Percentiles rank a stretch among this genome's conserved stretches.
These are phyloP conservation scores for Vultur gryphus DNA, from an alignment of 2,797 vertebrate genomes.

Conservation along the genomic window DNA sequence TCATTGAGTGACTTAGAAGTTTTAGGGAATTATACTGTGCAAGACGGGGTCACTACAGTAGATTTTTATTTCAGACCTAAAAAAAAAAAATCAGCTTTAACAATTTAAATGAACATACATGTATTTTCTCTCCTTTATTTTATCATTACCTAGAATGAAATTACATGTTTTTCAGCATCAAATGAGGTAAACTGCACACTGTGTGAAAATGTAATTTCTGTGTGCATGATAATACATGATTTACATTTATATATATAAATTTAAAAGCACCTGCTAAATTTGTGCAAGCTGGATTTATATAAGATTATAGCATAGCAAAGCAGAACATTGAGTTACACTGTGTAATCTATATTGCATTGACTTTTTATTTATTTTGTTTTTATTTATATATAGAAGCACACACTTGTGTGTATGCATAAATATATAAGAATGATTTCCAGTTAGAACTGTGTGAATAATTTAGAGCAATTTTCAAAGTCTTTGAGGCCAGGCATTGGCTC, in stretches of 20 bases:
- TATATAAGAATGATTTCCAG: slow-evolving; percentile 30
- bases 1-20: slow-evolving; percentile 95
- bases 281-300: slow-evolving; percentile 19
- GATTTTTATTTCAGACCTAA: slow-evolving; percentile 64
- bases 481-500: not conserved
- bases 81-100: slow-evolving; percentile 46
- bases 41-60: slow-evolving; percentile 88
- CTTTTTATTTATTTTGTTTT: slow-evolving; percentile 13
- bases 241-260: slow-evolving; percentile 28
- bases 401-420: not conserved
- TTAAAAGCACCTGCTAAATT: slow-evolving; percentile 29
- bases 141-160: slow-evolving; percentile 40
- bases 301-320: not conserved
- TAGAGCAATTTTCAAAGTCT: not conserved
- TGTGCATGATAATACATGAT: slow-evolving; percentile 14
- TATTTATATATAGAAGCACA: slow-evolving; percentile 30
- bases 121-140: slow-evolving; percentile 30
- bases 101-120: slow-evolving; percentile 44
- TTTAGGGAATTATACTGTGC: slow-evolving; percentile 91
- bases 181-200: not conserved
- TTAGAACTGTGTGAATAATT: slow-evolving; percentile 15
- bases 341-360: slow-evolving; percentile 8
- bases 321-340: not conserved
- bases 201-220: slow-evolving; percentile 18
- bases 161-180: not conserved